Base-by-base conservation (phyloP, 2,113 vertebrate species). In the Pelecanus crispus region DNA sequence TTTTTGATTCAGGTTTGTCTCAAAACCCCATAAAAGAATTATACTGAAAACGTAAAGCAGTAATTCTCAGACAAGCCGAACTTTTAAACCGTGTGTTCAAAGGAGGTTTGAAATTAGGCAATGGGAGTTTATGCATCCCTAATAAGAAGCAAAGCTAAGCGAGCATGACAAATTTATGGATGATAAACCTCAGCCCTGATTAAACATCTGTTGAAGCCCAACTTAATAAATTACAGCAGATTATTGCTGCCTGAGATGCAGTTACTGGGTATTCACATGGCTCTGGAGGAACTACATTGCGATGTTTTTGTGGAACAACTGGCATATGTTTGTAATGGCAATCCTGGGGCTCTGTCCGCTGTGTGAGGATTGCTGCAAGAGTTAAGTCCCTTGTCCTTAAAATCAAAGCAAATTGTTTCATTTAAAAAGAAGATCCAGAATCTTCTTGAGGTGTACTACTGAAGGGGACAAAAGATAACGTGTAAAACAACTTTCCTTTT, bases 201-300 rank as follows among this genome's bases (percentile, higher is more conserved):
- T 91, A 61, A 92, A 75, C 70, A 72, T 91, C 70, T 91, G 66
- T 45, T 85, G 73, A 82, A 87, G 44, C 73, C 86, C 81, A 47
- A 4, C 3, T 86, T 84, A 53, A n/a, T 81, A 75, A 89, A 34
- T 87, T 47, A 59, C 38, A 55, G 65, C 77, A 42, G 81, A 44
- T 89, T 74, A n/a, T 71, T 84, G 34, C 70, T 92, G 86, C 77
- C 47, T 71, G 73, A 56, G 68, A 38, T 79, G 73, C 65, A 75
- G 18, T 47, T 81, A 22, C 16, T 34, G 61, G n/a, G 34, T 82
- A 31, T 49, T 61, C 34, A 67, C 8, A 8, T 56, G 29, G 31
- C 38, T 55, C 45, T 40, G 29, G 22, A 83, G 24, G 28, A 88
- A 36, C 49, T 7, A 2, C 1, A 0, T 56, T 5, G 1, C 1